Base-by-base conservation (phyloP, 2,113 vertebrate species). In the Indri indri region DNA sequence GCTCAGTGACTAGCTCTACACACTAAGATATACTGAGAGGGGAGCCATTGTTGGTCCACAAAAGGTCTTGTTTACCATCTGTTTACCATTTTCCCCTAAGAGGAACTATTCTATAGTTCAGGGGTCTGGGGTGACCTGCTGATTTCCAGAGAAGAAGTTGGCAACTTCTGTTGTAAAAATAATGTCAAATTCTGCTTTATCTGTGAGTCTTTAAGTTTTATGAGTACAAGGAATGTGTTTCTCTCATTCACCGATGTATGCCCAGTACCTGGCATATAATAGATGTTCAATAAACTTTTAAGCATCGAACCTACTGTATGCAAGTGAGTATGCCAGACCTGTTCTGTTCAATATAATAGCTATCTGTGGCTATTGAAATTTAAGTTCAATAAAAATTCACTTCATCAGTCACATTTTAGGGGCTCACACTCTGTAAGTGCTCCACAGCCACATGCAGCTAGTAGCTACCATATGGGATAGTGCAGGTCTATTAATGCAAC, bases 311-410 rank as follows among this genome's bases (percentile, higher is more conserved):
- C 73, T 59, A 22, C 22, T 40, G 14, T 80, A 50, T 16, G n/a
- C 45, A 74, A 32, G 57, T 40, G 18, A 11, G 20, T 47, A 23
- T 85, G 65, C 71, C 65, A 92, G 25, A 76, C 32, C n/a, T 90
- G 42, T 45, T 82, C n/a, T 61, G 42, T 54, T n/a, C n/a, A 52
- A 52, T 30, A 73, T 32, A 37, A 32, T 86, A 63, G 57, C 40
- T 42, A 54, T 73, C 54, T 30, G 47, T 70, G 42, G 30, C 74
- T 82, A 76, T 73, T 83, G 50, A 83, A 70, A 34, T 63, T 88
- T 88, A 95, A 94, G 37, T 90, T 59, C 59, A 94, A 89, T 65
- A 92, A 85, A 89, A 90, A 45, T 65, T 80, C 47, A 73, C 42
- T 40, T 89, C 52, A 61, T 79, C 32, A 12, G 54, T 89, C 65